Evolutionary conservation across 2,888 invertebrate species (phyloP).

Genomic region (Aporophyla nigra): DNA sequence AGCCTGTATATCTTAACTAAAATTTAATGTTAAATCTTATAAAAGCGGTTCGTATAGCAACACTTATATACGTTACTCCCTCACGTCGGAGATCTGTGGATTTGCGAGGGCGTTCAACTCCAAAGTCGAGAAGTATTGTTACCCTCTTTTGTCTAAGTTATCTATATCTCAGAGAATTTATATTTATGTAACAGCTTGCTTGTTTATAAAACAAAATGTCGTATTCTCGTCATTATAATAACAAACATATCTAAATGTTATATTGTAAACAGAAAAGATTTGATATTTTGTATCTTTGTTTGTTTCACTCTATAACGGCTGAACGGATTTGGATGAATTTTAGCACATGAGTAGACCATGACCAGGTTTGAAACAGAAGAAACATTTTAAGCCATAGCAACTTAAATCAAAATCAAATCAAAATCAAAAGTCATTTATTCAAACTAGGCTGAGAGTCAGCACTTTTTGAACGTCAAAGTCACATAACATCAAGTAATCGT

Average conservation of each 20-base stretch:
- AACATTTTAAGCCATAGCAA: no score
- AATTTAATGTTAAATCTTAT: not conserved
- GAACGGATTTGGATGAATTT: no score
- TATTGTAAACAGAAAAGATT: no score
- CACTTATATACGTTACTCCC: not conserved
- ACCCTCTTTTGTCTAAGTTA: not conserved
- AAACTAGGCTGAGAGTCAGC: no score
- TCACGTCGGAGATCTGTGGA: constrained; percentile 27
- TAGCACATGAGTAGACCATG: no score
- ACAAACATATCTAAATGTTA: not conserved
- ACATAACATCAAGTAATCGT: no score
- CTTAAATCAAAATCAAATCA: no score
- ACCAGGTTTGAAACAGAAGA: no score
- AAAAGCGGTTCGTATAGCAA: not conserved
- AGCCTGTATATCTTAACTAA: not conserved
- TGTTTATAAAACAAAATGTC: not conserved
- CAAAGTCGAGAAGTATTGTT: constrained; percentile 22
- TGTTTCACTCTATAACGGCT: no score
- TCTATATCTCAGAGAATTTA: not conserved
- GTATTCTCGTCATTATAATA: not conserved
- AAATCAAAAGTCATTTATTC: no score
- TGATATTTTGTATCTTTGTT: no score
- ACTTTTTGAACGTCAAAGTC: no score
- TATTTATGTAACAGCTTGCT: not conserved
- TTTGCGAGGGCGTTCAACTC: constrained; percentile 38